Evolutionary conservation across 2,113 vertebrate species (phyloP).

Genomic region (Passer montanus): DNA sequence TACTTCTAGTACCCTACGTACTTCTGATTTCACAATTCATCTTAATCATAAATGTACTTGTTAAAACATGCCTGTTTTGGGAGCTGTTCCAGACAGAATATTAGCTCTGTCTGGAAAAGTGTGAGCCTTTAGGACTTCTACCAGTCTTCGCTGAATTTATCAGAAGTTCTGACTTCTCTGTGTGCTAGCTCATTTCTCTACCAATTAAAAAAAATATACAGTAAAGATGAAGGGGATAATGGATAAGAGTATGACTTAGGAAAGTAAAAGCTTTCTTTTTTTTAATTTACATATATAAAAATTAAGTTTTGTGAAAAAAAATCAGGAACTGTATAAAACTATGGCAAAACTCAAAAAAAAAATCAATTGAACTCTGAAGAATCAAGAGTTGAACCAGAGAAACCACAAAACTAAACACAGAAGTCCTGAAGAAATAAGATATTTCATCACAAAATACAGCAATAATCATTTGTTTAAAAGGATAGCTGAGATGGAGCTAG

Average conservation of each 20-base stretch:
- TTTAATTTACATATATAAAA: background rate
- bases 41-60: conserved; percentile 18
- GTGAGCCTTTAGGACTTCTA: background rate
- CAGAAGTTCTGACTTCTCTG: background rate
- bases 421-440: background rate
- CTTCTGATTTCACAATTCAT: background rate
- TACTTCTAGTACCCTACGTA: background rate
- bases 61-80: conserved; percentile 34
- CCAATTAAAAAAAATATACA: background rate
- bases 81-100: conserved; percentile 17
- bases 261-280: background rate
- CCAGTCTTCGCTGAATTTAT: background rate
- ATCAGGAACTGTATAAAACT: background rate
- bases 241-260: background rate
- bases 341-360: background rate
- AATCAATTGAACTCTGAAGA: background rate
- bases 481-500: background rate
- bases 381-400: background rate
- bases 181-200: background rate
- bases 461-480: background rate
- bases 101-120: background rate
- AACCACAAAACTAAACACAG: background rate
- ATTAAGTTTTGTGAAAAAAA: background rate
- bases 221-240: background rate
- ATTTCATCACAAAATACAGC: background rate